Conservation (phyloP, 2,888 invertebrate species). For the Pantelozetes paolii region DNA sequence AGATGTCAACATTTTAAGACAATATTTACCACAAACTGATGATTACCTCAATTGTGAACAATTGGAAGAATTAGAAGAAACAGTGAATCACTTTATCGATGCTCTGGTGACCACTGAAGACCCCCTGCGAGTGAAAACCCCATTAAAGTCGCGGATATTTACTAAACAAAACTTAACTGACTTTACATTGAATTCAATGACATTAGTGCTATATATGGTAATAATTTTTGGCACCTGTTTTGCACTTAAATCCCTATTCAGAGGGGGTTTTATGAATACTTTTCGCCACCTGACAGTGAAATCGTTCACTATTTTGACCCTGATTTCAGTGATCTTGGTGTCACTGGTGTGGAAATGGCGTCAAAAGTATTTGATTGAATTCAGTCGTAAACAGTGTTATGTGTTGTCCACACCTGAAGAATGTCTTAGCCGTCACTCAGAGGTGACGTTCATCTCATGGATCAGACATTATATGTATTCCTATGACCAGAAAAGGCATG, state of each 20-base stretch:
- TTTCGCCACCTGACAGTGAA: too few species aligned
- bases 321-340: neutral
- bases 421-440: neutral
- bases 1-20: neutral
- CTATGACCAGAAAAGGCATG: neutral
- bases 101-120: neutral
- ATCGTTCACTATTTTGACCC: neutral
- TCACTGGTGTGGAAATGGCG: constrained; percentile 1
- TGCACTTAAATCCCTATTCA: too few species aligned
- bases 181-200: too few species aligned
- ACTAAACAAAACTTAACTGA: too few species aligned
- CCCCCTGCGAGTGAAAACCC: too few species aligned
- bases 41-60: neutral
- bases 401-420: neutral
- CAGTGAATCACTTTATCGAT: neutral
- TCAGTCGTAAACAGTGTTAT: constrained; percentile 1
- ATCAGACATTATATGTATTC: neutral
- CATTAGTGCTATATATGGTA: too few species aligned
- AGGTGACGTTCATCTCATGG: neutral
- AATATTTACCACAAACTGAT: neutral
- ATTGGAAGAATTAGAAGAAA: constrained; percentile 4
- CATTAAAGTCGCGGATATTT: too few species aligned
- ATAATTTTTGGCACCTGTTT: too few species aligned
- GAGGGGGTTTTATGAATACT: too few species aligned
- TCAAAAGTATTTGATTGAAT: neutral